Evolutionary conservation across 2,888 invertebrate genomes (phyloP).

Genomic region (Acanthococcus lagerstroemiae): DNA sequence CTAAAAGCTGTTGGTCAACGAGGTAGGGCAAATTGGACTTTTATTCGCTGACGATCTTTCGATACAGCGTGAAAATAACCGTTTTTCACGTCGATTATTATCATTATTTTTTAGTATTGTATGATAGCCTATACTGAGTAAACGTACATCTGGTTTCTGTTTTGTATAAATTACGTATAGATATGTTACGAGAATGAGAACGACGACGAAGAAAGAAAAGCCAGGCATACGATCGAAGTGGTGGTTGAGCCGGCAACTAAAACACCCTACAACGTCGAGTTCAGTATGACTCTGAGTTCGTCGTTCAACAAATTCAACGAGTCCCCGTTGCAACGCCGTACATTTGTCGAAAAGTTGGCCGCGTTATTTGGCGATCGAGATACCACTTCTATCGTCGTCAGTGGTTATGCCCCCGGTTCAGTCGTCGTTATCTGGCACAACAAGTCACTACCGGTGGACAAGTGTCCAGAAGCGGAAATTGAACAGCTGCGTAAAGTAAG

Average conservation of each 20-base stretch:
- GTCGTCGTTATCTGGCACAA: conserved; percentile 54
- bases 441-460: conserved; percentile 58
- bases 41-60: too few relatives aligned
- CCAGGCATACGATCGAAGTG: conserved; percentile 50
- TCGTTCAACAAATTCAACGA: conserved; percentile 56
- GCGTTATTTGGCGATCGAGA: conserved; percentile 65
- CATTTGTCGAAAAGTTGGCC: conserved; percentile 69
- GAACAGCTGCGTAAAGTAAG: conserved; percentile 51
- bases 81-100: too few relatives aligned
- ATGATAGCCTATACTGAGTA: too few relatives aligned
- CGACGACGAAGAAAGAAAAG: conserved; percentile 61
- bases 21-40: too few relatives aligned
- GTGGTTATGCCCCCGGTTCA: conserved; percentile 42
- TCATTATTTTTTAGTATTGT: too few relatives aligned
- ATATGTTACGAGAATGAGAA: conserved; percentile 64
- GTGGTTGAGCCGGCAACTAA: conserved; percentile 57
- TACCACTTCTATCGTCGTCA: conserved; percentile 61
- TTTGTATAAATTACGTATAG: too few relatives aligned
- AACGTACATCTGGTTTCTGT: too few relatives aligned
- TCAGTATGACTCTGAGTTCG: conserved; percentile 66
- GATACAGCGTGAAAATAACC: too few relatives aligned
- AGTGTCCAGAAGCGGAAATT: conserved; percentile 70
- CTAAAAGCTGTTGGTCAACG: too few relatives aligned
- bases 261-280: conserved; percentile 61
- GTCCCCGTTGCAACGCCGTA: conserved; percentile 62